Conservation (phyloP, 2,113 vertebrate species). For the Bagarius yarrelli region DNA sequence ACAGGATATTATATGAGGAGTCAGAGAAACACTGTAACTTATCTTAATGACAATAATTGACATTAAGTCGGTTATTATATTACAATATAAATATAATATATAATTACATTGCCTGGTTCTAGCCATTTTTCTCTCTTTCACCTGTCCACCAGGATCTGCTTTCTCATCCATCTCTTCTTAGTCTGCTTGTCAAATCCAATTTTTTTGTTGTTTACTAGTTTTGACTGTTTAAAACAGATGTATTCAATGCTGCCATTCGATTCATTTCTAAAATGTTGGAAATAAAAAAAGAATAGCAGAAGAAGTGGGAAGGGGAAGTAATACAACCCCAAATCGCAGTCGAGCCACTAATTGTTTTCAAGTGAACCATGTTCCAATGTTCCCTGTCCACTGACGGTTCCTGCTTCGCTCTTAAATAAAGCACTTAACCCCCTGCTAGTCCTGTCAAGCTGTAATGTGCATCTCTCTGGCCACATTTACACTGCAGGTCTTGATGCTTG, state of each 20-base stretch:
- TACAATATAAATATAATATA: background rate
- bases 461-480: background rate
- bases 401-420: conserved; percentile 11
- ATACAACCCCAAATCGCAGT: background rate
- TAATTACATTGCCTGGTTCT: background rate
- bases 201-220: conserved; percentile 69
- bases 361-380: conserved; percentile 14
- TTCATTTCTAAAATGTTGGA: conserved; percentile 14
- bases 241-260: conserved; percentile 60
- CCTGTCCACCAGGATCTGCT: conserved; percentile 5
- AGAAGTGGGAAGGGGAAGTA: background rate
- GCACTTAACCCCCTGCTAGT: conserved; percentile 11
- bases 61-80: background rate
- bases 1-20: background rate
- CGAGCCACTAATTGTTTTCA: background rate
- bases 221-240: conserved; percentile 68
- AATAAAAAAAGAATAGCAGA: conserved; percentile 5
- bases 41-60: background rate
- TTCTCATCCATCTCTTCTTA: conserved; percentile 48
- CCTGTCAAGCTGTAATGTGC: background rate
- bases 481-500: too few species aligned
- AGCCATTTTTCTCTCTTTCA: background rate
- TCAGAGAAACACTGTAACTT: too few species aligned
- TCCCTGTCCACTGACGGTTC: conserved; percentile 1
- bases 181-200: conserved; percentile 66